phyloP scores from a whole-genome alignment of 2,888 invertebrate species.

The Chrysopilus asiliformis region DNA sequence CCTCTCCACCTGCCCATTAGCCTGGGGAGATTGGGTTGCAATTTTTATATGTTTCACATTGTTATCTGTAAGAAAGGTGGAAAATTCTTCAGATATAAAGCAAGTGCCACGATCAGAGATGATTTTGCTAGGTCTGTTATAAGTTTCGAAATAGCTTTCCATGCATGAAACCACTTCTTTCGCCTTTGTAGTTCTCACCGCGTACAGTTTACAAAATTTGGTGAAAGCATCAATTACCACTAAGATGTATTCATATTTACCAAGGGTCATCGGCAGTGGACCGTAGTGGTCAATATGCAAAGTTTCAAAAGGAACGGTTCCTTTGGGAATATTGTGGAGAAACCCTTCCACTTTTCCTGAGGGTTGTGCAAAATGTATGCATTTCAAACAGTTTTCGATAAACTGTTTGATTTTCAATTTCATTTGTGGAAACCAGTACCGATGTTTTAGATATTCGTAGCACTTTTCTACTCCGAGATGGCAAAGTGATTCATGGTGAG shows the following conservation, averaged over 20 bases:
- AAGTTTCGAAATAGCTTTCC: neutral
- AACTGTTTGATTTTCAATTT: too few species aligned
- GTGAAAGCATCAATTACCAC: neutral
- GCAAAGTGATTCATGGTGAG: constrained; percentile 17
- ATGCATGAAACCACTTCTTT: neutral
- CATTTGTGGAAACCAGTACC: too few species aligned
- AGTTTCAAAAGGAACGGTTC: neutral
- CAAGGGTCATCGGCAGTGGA: neutral
- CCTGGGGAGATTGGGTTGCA: constrained; percentile 9
- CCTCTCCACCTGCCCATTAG: constrained; percentile 10
- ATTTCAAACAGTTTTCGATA: too few species aligned
- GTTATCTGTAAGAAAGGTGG: constrained; percentile 1
- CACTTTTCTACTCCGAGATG: too few species aligned
- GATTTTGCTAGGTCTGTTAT: constrained; percentile 5
- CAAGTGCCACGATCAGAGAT: constrained; percentile 9
- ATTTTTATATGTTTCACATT: constrained; percentile 10
- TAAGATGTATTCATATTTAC: neutral
- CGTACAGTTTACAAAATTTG: neutral
- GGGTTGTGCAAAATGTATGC: neutral
- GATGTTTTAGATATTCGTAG: neutral
- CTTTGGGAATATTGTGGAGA: neutral
- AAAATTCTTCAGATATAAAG: constrained; percentile 9
- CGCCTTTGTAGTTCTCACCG: neutral
- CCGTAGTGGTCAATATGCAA: neutral
- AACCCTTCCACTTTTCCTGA: too few species aligned